Evolutionary conservation across 2,797 vertebrate species (phyloP), one percentile per base, ranked within the genome.

Genomic region (Apogon talboti): DNA sequence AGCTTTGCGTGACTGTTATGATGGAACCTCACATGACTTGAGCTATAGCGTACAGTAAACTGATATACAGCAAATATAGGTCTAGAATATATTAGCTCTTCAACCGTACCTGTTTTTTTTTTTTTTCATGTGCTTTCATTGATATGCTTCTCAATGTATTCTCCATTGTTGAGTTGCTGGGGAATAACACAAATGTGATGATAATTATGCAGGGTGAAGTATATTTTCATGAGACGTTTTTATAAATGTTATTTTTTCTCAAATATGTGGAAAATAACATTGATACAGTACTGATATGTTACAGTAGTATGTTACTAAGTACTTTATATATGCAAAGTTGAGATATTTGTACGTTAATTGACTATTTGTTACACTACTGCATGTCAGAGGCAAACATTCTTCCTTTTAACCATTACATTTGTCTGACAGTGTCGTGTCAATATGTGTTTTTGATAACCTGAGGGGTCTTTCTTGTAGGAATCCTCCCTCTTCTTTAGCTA

Each of bases 161-260:
- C 44, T 46, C 81, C 70, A 60, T 70, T 18, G 48, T 63, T 68
- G 66, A 49, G 40, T 81, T 61, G 41, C 65, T 56, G 41, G 53
- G 57, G 66, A 72, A 71, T 64, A 74, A 87, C 54, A 55, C 56
- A 14, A 57, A 52, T 71, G 33, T 35, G 70, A 73, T 50, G 58
- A 58, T 57, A 66, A 72, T 75, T 71, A 72, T 81, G 60, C 9
- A 69, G 73, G 74, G 15, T 56, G 44, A 21, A 46, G 46, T 59
- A 44, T 55, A 65, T 83, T 51, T 74, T 58, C 71, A 68, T n/a
- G 30, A 11, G 28, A 52, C 13, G 28, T 50, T 69, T 66, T 65
- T 66, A 10, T 1, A 40, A 47, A 74, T 73, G 47, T 14, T 37
- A 38, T 71, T 10, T 35, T 35, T 35, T 35, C 9, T 35, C 7